Conservation (phyloP, 2,888 invertebrate species). For the Drosophila subsilvestris region DNA sequence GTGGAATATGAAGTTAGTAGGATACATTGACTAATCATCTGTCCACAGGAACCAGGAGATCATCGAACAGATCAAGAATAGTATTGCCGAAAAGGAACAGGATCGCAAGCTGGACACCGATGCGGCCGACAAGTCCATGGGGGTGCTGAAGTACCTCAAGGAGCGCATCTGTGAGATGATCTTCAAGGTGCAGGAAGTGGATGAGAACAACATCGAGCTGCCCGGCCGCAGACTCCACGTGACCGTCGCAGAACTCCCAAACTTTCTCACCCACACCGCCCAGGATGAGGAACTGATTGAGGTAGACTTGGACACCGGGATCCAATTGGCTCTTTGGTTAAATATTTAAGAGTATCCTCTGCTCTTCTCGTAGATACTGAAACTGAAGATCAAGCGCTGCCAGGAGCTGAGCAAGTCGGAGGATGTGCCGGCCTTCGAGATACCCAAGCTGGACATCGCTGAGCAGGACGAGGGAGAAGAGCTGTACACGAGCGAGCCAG, state of each 20-base stretch:
- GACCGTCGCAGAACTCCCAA: conserved; percentile 73
- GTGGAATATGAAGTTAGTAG: conserved; percentile 51
- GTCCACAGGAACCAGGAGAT: conserved; percentile 88
- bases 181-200: conserved; percentile 83
- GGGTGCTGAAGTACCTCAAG: conserved; percentile 81
- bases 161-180: conserved; percentile 83
- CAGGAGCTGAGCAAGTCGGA: conserved; percentile 74
- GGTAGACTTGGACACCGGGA: conserved; percentile 49
- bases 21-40: background rate
- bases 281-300: conserved; percentile 81
- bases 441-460: conserved; percentile 74
- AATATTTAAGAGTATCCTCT: background rate
- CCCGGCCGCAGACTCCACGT: conserved; percentile 69
- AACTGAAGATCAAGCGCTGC: conserved; percentile 80
- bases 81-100: conserved; percentile 85
- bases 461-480: conserved; percentile 77
- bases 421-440: conserved; percentile 61
- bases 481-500: conserved; percentile 70
- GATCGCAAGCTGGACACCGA: conserved; percentile 83
- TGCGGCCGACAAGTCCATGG: conserved; percentile 80
- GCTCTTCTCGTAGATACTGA: conserved; percentile 74
- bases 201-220: conserved; percentile 81
- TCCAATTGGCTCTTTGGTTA: background rate
- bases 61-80: conserved; percentile 87
- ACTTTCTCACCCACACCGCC: conserved; percentile 78